These are phyloP conservation scores for Drosophila mojavensis DNA, from an alignment of 1,140 invertebrate genomes.

Conservation along the genomic window DNA sequence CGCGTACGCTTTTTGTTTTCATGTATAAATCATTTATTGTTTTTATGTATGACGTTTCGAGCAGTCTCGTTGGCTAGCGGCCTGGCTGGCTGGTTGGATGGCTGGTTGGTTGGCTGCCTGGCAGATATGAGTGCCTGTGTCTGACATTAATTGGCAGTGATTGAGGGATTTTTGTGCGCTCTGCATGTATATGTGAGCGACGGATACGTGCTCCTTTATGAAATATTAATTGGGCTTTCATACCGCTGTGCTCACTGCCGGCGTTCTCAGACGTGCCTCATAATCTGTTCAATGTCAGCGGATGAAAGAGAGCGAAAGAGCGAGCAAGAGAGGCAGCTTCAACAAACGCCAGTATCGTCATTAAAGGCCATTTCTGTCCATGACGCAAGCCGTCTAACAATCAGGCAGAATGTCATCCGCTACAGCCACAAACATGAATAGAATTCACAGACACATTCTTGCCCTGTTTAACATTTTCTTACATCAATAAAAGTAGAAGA, in stretches of 20 bases:
- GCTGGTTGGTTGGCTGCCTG: slow-evolving; percentile 57
- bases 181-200: slow-evolving; percentile 31
- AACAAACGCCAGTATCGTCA: slow-evolving; percentile 43
- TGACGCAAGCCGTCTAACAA: slow-evolving; percentile 12
- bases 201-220: slow-evolving; percentile 78
- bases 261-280: slow-evolving; percentile 63
- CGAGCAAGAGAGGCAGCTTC: slow-evolving; percentile 9
- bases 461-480: background rate
- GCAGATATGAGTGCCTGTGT: slow-evolving; percentile 80
- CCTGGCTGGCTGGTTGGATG: slow-evolving; percentile 3
- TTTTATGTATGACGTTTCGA: slow-evolving; percentile 74
- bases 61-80: slow-evolving; percentile 44
- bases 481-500: background rate
- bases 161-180: slow-evolving; percentile 79
- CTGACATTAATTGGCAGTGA: slow-evolving; percentile 83
- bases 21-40: slow-evolving; percentile 82
- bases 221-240: slow-evolving; percentile 82
- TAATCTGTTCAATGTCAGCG: slow-evolving; percentile 69
- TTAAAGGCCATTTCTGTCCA: slow-evolving; percentile 35
- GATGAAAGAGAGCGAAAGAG: slow-evolving; percentile 11
- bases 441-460: slow-evolving; percentile 6
- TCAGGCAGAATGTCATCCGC: slow-evolving; percentile 6
- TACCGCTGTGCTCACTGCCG: slow-evolving; percentile 32
- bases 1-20: slow-evolving; percentile 77
- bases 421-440: slow-evolving; percentile 9